Base-by-base conservation (phyloP, 2,113 vertebrate genomes). In the Pedionomus torquatus region DNA sequence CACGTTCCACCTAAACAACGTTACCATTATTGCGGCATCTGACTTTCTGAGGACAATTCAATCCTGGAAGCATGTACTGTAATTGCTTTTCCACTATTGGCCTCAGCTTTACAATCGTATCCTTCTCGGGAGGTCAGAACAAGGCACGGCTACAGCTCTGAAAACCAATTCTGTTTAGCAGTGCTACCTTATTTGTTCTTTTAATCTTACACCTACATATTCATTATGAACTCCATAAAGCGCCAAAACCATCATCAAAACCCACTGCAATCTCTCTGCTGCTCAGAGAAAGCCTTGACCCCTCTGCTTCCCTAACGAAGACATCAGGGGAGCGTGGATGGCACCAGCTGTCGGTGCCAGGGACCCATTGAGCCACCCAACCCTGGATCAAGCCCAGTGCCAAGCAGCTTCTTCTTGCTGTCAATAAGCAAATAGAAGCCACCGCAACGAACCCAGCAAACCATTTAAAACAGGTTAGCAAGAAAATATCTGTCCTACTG, bases 61-160 rank as follows among this genome's bases (percentile, higher is more conserved):
- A 90, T 85, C 88, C 88, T 75, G 77, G 84, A 92, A 95, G 82
- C 44, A 1, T 55, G 78, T 13, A 58, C 19, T 82, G 65, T 89
- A 95, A 97, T 85, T 87, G 90, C 83, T 95, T 96, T 93, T 96
- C 90, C 75, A 84, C 72, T 52, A 52, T 26, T 1, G 81, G 80
- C 64, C 61, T 77, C 57, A 43, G 85, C 82, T 88, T 33, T 46
- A 77, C 79, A 79, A 84, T 37, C 28, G 52, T 80, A 95, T 72
- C 96, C 96, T 97, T 97, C 96, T 98, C 83, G 5, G 94, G 97
- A 98, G 98, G 95, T 98, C 97, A 97, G 97, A 93, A 55, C 28
- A 10, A 96, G 94, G 37, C 69, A 35, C 7, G 52, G 93, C 78
- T 88, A 58, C 77, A 21, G 80, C 74, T 86, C 69, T 51, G 33